Conservation (phyloP, 2,888 invertebrate species). For the Anthophora plumipes region DNA sequence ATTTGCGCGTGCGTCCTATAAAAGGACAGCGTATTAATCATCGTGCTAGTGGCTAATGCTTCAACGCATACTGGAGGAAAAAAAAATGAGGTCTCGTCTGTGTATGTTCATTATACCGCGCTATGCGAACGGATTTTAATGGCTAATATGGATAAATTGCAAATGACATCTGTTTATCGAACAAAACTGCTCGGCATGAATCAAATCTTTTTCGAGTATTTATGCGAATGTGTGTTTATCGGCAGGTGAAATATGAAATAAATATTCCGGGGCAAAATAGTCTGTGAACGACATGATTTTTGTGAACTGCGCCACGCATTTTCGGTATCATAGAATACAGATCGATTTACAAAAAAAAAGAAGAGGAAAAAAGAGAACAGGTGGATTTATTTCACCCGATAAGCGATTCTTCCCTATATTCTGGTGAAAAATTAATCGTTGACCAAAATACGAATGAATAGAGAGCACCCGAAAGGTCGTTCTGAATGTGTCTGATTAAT, state of each 20-base stretch:
- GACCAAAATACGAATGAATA: not conserved
- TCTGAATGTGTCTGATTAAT: not conserved
- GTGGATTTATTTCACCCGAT: conserved; percentile 31
- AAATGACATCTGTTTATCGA: conserved; percentile 60
- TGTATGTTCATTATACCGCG: conserved; percentile 24
- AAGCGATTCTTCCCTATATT: not conserved
- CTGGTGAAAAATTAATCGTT: conserved; percentile 31
- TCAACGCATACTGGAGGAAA: conserved; percentile 37
- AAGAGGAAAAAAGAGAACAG: too few relatives aligned
- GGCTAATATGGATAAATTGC: conserved; percentile 58
- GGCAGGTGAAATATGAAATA: conserved; percentile 44
- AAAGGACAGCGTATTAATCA: conserved; percentile 51
- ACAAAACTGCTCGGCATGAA: conserved; percentile 31
- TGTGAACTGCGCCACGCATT: conserved; percentile 4
- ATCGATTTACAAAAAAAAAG: conserved; percentile 29
- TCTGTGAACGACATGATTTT: conserved; percentile 35
- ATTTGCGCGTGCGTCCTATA: conserved; percentile 9
- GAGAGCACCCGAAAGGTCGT: not conserved
- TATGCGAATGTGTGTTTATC: conserved; percentile 38
- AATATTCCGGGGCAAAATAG: conserved; percentile 34
- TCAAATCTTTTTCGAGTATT: conserved; percentile 34
- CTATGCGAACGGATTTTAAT: conserved; percentile 46
- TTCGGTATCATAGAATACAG: not conserved
- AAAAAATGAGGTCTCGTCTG: conserved; percentile 40
- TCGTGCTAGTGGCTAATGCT: conserved; percentile 40